Evolutionary conservation across 2,113 vertebrate genomes (phyloP), one percentile per base, ranked within the genome.

Genomic region (Phaethon lepturus): DNA sequence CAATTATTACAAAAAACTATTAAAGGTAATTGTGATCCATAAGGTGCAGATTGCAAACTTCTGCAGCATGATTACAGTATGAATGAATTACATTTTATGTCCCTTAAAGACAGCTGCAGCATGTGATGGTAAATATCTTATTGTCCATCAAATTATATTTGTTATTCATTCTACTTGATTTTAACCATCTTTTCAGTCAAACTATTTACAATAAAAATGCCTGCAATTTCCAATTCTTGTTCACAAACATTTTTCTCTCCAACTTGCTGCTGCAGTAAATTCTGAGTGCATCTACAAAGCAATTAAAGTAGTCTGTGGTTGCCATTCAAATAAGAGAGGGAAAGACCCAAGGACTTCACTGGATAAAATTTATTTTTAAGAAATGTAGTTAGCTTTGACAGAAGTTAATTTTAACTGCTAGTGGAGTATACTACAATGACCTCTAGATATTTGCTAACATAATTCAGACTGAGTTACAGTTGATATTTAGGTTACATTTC

Each of bases 11-110:
- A 97, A 98, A 98, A 96, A 97, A 97, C 93, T 96, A 98, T 98
- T 98, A 98, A 99, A 99, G 98, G 98, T 98, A 98, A 98, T 97
- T 97, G 98, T 99, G 99, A 99, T 98, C 98, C 98, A 98, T 99
- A 99, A 99, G 99, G 99, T 99, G 99, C 99, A 98, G 99, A 98
- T 98, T 97, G 98, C 98, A 98, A 98, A 98, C 97, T 98, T 98
- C 98, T 98, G 99, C 99, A 99, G 99, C 98, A 97, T 94, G 96
- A 98, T 98, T 98, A 98, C 98, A 98, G 99, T 98, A 98, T 98
- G 98, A 98, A 98, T 97, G 98, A 98, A 97, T 97, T 97, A 98
- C 97, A 97, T 97, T 98, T 98, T 97, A 97, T 96, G 98, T 98
- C 98, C 98, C 98, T 98, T 98, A 98, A 95, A 98, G 97, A 97